phyloP scores from a whole-genome alignment of 2,113 vertebrate genomes.

The Tetraodon nigroviridis region DNA sequence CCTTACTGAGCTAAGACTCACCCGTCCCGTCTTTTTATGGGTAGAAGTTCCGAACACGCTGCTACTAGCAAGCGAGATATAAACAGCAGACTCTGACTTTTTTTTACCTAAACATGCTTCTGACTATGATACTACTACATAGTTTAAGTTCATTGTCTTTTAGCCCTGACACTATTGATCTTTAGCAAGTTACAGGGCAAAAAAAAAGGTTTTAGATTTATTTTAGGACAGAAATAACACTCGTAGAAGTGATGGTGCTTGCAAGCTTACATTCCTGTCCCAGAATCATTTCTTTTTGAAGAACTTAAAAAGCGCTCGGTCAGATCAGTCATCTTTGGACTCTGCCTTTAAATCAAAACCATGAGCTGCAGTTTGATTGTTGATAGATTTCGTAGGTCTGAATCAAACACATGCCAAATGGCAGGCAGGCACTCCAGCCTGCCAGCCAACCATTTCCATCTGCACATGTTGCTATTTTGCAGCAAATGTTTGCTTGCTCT shows the following conservation, averaged over 20 bases:
- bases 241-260: slow-evolving; percentile 12
- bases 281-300: slow-evolving; percentile 32
- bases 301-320: slow-evolving; percentile 59
- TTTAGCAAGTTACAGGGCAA: not conserved
- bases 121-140: too few species aligned
- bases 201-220: slow-evolving; percentile 14
- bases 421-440: slow-evolving; percentile 13
- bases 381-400: slow-evolving; percentile 23
- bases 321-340: slow-evolving; percentile 52
- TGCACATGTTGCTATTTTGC: slow-evolving; percentile 10
- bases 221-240: slow-evolving; percentile 13
- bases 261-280: slow-evolving; percentile 17
- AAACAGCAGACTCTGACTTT: slow-evolving; percentile 39
- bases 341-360: slow-evolving; percentile 51
- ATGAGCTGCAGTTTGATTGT: slow-evolving; percentile 24
- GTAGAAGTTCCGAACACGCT: slow-evolving; percentile 35
- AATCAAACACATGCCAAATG: slow-evolving; percentile 29
- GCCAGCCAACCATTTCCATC: slow-evolving; percentile 1
- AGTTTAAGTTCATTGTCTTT: too few species aligned
- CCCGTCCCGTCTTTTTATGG: slow-evolving; percentile 59
- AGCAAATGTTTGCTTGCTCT: slow-evolving; percentile 3
- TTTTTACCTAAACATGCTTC: too few species aligned
- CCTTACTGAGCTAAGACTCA: slow-evolving; percentile 51
- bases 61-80: slow-evolving; percentile 46
- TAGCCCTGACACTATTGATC: too few species aligned